These are phyloP conservation scores for Melanerpes formicivorus DNA, from an alignment of 2,113 vertebrate genomes.

Conservation along the genomic window DNA sequence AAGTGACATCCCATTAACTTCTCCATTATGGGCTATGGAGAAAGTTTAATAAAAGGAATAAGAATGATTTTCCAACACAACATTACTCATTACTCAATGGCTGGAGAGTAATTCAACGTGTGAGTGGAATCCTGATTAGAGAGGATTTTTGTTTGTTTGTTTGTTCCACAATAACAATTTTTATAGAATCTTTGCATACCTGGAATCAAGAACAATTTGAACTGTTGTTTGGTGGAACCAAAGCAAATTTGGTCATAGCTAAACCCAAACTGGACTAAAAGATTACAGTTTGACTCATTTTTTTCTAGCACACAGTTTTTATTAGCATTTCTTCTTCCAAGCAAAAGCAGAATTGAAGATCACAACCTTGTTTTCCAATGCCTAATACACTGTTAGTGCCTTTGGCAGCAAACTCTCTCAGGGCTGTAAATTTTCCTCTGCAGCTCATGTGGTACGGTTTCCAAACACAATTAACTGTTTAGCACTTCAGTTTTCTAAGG, in stretches of 20 bases:
- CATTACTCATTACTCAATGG: not conserved
- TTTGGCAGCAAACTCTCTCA: not conserved
- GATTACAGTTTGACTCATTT: not conserved
- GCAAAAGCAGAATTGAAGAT: not conserved
- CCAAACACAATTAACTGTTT: not conserved
- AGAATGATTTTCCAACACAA: not conserved
- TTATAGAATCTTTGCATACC: not conserved
- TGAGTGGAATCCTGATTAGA: constrained; percentile 9
- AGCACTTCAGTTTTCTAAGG: not conserved
- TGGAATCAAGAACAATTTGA: not conserved
- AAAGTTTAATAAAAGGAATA: not conserved
- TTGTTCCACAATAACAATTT: not conserved
- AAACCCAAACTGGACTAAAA: not conserved
- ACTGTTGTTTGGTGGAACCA: not conserved
- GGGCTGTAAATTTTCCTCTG: not conserved
- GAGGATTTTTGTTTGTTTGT: not conserved
- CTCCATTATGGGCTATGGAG: not conserved
- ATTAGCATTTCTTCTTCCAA: not conserved
- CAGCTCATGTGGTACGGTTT: not conserved
- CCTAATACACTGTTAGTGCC: not conserved
- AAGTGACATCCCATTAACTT: not conserved
- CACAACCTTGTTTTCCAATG: not conserved
- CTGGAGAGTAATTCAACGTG: not conserved
- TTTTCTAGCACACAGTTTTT: not conserved
- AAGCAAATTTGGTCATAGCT: not conserved